Base-by-base conservation (phyloP, 2,113 vertebrate genomes). In the Etia nguti region DNA sequence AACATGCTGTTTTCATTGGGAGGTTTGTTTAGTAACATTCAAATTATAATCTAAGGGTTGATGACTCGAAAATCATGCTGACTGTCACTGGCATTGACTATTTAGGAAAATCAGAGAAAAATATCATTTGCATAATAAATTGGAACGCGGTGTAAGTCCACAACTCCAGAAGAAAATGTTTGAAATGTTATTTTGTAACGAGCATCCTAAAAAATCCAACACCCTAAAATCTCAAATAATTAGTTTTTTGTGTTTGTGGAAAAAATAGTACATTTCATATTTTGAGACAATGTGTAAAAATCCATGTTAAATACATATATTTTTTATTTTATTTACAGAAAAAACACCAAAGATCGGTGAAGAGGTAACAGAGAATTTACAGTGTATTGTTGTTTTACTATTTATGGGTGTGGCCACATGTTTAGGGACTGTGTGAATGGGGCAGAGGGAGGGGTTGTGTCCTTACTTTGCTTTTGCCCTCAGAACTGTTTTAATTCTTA, bases 211-310 rank as follows among this genome's bases (percentile, higher is more conserved):
- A 18, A n/a, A 36, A 4, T 36, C 31, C 59, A 11, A 7, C 16
- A 10, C 16, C 59, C 10, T 36, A 62, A 62, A 62, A 0, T 3
- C 59, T 20, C 1, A 2, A 62, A 62, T 34, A 0, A 0, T 20
- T 18, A 24, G 6, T 56, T 56, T 12, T 56, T 13, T 56, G 55
- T 56, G 55, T 26, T 56, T 2, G 1, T 26, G 22, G 26, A 7
- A 56, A 56, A 26, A 55, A 56, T 6, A 26, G 20, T 4, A 57
- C 12, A n/a, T 65, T 65, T 36, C 2, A 65, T 20, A 65, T 65
- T 36, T 36, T 65, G 6, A 65, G 18, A 65, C 34, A 36, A 11
- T 10, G 18, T 0, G 10, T n/a, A 62, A 62, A 36, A 36, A 12
- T 62, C 59, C 31, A 36, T 36, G 31, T 65, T 7, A 0, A 62